Conservation (phyloP, 2,113 vertebrate species). For the Haplochromis vanheusdeni region DNA sequence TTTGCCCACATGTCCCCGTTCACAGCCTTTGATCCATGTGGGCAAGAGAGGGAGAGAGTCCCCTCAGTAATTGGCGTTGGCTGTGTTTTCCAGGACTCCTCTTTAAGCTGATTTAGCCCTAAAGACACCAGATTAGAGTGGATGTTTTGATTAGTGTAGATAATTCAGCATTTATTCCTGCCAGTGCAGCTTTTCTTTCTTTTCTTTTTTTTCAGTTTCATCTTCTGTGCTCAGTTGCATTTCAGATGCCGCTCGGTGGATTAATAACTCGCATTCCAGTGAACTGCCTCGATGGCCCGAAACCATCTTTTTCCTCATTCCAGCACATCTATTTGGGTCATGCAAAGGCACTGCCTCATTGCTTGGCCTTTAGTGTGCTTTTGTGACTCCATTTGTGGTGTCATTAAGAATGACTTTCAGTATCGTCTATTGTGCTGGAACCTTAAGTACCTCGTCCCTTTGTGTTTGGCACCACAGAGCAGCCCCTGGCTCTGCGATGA, state of each 20-base stretch:
- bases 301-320: slow-evolving; percentile 23
- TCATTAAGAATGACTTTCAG: neutral
- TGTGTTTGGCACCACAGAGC: neutral
- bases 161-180: neutral
- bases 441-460: neutral
- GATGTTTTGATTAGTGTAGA: slow-evolving; percentile 4
- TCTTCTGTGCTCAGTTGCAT: neutral
- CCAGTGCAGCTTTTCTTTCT: neutral
- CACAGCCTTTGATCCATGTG: neutral
- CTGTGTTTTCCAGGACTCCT: neutral
- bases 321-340: slow-evolving; percentile 5
- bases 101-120: slow-evolving; percentile 17
- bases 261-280: neutral
- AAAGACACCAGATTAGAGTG: neutral
- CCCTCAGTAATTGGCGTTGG: slow-evolving; percentile 21
- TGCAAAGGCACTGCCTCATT: neutral
- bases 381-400: neutral
- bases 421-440: neutral
- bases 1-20: neutral
- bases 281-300: neutral
- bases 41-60: neutral
- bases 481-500: neutral
- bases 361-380: neutral
- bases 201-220: neutral
- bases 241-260: neutral